These are phyloP conservation scores for Drosophila arizonae DNA, from an alignment of 1,140 invertebrate species.

Conservation along the genomic window DNA sequence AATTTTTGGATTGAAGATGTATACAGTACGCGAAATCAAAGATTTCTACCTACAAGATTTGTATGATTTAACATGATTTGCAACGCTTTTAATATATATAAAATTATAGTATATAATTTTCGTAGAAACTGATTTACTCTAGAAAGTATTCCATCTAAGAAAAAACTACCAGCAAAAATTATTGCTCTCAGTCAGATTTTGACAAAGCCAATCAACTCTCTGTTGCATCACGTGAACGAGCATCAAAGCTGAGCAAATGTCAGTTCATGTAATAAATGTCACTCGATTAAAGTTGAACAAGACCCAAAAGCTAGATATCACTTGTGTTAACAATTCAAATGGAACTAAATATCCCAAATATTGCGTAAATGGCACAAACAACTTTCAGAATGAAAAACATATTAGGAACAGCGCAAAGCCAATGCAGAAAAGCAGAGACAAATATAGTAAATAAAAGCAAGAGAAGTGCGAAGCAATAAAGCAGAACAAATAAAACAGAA, in stretches of 20 bases:
- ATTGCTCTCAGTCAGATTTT: too few relatives aligned
- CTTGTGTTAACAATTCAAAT: neutral
- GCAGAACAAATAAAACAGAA: neutral
- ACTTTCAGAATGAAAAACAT: neutral
- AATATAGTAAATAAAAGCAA: neutral
- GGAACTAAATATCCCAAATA: neutral
- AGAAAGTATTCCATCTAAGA: too few relatives aligned
- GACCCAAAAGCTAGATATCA: neutral
- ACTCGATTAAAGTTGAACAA: neutral
- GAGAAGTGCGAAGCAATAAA: neutral
- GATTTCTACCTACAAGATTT: too few relatives aligned
- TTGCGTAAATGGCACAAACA: neutral
- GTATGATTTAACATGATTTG: too few relatives aligned
- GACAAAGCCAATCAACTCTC: too few relatives aligned
- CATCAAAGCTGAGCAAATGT: neutral
- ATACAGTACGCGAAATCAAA: too few relatives aligned
- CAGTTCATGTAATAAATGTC: neutral
- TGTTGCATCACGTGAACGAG: too few relatives aligned
- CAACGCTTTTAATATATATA: too few relatives aligned
- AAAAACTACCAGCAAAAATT: too few relatives aligned
- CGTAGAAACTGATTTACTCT: too few relatives aligned
- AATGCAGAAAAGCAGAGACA: neutral
- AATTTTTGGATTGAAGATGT: too few relatives aligned
- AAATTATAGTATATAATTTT: too few relatives aligned
- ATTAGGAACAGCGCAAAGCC: neutral